Conservation (phyloP, 1,140 invertebrate species). For the Drosophila virilis region DNA sequence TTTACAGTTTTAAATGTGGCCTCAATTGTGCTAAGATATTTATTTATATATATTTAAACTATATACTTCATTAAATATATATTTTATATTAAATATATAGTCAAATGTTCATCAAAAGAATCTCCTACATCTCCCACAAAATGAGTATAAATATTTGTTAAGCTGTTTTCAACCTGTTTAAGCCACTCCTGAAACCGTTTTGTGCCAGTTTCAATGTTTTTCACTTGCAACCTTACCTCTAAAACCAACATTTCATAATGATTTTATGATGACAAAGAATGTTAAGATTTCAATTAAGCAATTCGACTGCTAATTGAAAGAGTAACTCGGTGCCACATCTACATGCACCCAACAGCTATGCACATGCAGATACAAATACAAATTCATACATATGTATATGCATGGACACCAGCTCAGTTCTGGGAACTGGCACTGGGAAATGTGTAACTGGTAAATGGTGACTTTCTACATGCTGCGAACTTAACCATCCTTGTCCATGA, state of each 20-base stretch:
- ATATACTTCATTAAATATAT: no score
- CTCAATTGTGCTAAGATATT: background rate
- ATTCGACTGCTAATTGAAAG: constrained; percentile 13
- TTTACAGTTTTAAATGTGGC: no score
- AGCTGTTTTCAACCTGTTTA: no score
- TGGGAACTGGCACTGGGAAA: constrained; percentile 33
- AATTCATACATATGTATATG: constrained; percentile 31
- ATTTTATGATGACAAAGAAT: background rate
- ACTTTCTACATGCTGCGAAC: constrained; percentile 20
- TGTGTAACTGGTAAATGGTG: constrained; percentile 56
- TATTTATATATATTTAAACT: background rate
- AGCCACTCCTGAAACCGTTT: no score
- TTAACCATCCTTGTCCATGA: constrained; percentile 23
- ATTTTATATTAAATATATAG: no score
- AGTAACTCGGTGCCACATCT: background rate
- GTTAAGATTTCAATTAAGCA: constrained; percentile 3
- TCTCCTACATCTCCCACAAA: no score
- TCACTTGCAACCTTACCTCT: no score
- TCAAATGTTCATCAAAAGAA: no score
- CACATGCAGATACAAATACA: constrained; percentile 20
- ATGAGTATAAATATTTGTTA: no score
- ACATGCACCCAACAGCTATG: background rate
- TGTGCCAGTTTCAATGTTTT: no score
- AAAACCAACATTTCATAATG: no score
- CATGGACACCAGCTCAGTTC: background rate